Conservation (phyloP, 2,888 invertebrate genomes). For the Epinotia brunnichana region DNA sequence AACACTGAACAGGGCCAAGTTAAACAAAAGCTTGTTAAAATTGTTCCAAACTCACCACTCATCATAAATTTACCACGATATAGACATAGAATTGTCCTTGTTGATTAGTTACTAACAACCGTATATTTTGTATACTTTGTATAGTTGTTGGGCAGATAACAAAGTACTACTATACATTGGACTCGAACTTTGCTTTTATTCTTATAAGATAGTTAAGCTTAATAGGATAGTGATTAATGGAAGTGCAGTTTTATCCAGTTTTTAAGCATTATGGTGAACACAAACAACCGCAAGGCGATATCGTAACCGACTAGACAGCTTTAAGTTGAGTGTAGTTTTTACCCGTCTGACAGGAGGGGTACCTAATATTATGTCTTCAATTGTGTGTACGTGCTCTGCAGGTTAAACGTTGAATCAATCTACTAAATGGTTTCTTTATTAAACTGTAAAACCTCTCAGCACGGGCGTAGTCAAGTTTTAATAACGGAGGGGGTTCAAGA, state of each 20-base stretch:
- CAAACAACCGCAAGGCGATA: background rate
- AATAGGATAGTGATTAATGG: background rate
- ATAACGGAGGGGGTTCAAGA: too few relatives aligned
- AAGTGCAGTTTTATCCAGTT: constrained; percentile 1
- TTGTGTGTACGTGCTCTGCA: too few relatives aligned
- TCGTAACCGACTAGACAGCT: constrained; percentile 1
- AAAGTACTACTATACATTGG: background rate
- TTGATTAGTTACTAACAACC: constrained; percentile 2
- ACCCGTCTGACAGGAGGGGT: background rate
- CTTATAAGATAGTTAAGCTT: background rate
- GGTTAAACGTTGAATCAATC: too few relatives aligned
- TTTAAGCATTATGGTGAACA: background rate
- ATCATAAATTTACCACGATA: too few relatives aligned
- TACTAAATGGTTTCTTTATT: too few relatives aligned
- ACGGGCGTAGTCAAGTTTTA: too few relatives aligned
- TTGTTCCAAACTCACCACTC: background rate
- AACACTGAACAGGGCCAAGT: too few relatives aligned
- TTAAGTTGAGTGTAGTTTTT: background rate
- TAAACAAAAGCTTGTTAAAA: too few relatives aligned
- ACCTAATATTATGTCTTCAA: background rate
- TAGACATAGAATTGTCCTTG: background rate
- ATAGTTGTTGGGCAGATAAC: background rate
- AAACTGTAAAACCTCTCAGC: too few relatives aligned
- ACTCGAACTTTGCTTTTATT: background rate
- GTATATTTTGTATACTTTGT: background rate